These are phyloP conservation scores for Penaeus japonicus DNA, from an alignment of 1,140 invertebrate species.

Conservation along the genomic window DNA sequence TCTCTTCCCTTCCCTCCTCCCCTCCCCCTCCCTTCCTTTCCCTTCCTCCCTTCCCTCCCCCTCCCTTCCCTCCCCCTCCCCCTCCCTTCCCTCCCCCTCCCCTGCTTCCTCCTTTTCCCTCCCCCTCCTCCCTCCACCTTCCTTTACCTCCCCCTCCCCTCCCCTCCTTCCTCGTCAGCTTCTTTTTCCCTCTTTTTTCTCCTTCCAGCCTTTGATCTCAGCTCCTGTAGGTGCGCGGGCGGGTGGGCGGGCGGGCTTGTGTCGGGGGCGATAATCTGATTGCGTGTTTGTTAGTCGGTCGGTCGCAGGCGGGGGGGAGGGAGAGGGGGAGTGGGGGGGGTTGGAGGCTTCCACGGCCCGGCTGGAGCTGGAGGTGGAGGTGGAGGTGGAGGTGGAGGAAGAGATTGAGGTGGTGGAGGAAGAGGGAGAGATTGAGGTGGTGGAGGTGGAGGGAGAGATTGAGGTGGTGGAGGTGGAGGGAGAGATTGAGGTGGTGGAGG, in stretches of 20 bases:
- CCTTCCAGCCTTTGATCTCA: neutral
- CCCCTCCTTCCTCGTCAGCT: neutral
- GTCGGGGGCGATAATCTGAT: neutral
- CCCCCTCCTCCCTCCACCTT: neutral
- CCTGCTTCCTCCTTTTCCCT: neutral
- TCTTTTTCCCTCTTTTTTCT: constrained; percentile 7
- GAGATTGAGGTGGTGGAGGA: neutral
- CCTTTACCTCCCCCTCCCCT: neutral
- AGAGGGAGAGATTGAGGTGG: neutral
- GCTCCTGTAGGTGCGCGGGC: neutral
- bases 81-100: neutral
- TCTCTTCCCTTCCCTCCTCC: neutral
- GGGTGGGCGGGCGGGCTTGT: neutral
- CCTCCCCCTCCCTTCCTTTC: neutral
- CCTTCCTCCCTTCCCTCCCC: neutral
- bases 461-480: neutral
- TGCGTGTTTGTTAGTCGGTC: no score
- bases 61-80: neutral
- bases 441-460: neutral
- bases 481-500: neutral
- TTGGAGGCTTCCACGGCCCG: neutral
- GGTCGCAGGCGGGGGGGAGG: neutral
- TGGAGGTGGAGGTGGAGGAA: neutral
- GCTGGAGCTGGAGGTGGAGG: neutral
- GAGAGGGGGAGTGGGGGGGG: neutral